Conservation (phyloP, 2,888 invertebrate species). For the Electrophaes corylata region DNA sequence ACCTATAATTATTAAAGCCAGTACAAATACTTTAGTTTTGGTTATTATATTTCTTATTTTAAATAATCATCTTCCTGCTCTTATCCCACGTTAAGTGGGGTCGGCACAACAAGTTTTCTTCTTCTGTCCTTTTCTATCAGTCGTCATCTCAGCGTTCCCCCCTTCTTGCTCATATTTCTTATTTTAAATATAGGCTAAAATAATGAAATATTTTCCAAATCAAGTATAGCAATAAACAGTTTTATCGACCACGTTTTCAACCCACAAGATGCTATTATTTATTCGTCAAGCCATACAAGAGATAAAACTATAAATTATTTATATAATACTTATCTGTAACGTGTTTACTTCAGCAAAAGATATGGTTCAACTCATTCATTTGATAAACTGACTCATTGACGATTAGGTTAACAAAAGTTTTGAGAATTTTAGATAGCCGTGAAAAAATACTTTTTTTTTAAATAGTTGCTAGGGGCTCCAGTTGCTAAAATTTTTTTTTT, state of each 20-base stretch:
- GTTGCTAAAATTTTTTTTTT: no score
- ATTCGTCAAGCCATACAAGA: conserved; percentile 5
- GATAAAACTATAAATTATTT: conserved; percentile 23
- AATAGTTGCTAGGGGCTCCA: no score
- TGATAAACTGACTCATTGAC: conserved; percentile 19
- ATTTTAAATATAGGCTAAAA: no score
- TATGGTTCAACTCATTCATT: conserved; percentile 29
- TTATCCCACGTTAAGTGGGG: no score
- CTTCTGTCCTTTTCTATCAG: no score
- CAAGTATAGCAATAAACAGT: neutral
- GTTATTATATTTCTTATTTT: no score
- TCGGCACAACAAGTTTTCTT: no score
- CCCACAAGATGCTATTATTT: conserved; percentile 2
- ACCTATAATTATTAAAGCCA: no score
- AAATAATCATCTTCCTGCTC: no score
- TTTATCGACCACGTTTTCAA: neutral
- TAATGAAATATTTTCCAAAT: neutral
- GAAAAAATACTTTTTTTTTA: neutral
- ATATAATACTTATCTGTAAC: conserved; percentile 14
- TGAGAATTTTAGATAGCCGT: neutral
- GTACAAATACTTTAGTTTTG: no score
- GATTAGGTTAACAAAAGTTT: neutral
- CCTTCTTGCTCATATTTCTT: no score
- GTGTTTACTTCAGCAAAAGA: conserved; percentile 32
- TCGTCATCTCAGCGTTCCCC: no score